phyloP scores from a whole-genome alignment of 2,797 vertebrate species.

The Acrossocheilus fasciatus region DNA sequence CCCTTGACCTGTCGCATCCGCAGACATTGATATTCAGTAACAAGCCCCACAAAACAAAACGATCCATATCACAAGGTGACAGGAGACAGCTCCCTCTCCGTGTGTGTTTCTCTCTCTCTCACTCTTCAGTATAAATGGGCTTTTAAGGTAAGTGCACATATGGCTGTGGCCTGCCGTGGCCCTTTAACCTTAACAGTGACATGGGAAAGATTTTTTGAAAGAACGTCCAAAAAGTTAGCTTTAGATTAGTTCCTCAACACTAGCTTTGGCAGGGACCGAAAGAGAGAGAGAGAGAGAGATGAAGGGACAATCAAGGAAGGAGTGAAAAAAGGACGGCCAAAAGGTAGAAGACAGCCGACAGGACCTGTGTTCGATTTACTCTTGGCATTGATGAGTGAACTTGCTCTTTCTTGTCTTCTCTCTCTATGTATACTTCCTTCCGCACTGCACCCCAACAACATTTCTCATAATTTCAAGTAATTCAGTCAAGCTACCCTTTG shows the following conservation, averaged over 20 bases:
- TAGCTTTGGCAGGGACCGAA: not conserved
- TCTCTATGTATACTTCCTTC: not conserved
- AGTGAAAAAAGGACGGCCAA: conserved; percentile 26
- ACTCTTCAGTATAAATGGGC: conserved; percentile 47
- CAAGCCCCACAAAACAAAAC: conserved; percentile 52
- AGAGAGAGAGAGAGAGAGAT: conserved; percentile 17
- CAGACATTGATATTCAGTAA: conserved; percentile 55
- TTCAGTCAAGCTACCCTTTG: not conserved
- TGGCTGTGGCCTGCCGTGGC: conserved; percentile 14
- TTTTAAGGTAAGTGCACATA: conserved; percentile 61
- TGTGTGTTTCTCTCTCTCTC: conserved; percentile 24
- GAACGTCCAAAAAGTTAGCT: conserved; percentile 41
- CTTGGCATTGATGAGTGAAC: conserved; percentile 26
- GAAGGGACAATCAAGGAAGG: conserved; percentile 14
- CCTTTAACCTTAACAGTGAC: conserved; percentile 21
- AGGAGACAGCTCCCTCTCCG: conserved; percentile 36
- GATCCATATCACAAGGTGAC: conserved; percentile 60
- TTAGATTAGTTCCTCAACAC: conserved; percentile 17
- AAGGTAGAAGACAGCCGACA: conserved; percentile 32
- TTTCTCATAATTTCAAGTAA: not conserved
- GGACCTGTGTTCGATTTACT: conserved; percentile 24
- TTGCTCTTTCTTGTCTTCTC: conserved; percentile 30
- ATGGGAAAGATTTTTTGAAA: conserved; percentile 39
- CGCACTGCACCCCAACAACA: not conserved
- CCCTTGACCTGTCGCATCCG: conserved; percentile 44